Evolutionary conservation across 2,113 vertebrate genomes (phyloP).

Genomic region (Platanista minor): DNA sequence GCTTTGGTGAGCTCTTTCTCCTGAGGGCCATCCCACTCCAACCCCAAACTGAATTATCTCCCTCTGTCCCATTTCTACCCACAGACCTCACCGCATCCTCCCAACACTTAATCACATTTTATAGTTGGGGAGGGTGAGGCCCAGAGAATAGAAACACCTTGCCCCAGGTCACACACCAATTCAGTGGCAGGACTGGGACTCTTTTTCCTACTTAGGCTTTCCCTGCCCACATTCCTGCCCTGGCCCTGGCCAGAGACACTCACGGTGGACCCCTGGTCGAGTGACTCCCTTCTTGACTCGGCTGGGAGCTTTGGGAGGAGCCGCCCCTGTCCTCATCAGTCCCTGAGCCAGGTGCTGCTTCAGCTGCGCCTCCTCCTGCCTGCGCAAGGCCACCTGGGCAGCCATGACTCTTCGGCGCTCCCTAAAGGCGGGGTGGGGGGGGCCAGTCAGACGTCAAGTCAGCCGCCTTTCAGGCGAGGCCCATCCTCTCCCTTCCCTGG

Average conservation of each 20-base stretch:
- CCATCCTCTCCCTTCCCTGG: not conserved
- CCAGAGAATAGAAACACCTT: not conserved
- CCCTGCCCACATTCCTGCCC: not conserved
- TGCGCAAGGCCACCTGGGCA: conserved; percentile 75
- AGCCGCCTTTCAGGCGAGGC: not conserved
- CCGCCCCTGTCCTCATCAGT: not conserved
- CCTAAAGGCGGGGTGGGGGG: conserved; percentile 38
- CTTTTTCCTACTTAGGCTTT: not conserved
- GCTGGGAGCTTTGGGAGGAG: not conserved
- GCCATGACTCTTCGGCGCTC: conserved; percentile 76
- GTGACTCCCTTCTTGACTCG: conserved; percentile 28
- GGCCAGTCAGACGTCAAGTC: not conserved
- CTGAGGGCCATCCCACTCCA: not conserved
- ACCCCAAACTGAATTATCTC: not conserved
- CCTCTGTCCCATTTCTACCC: not conserved
- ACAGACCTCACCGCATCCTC: not conserved
- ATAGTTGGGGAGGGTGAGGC: not conserved
- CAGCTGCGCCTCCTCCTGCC: conserved; percentile 74
- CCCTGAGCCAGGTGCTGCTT: conserved; percentile 63
- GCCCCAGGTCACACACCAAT: not conserved
- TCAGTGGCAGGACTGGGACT: not conserved
- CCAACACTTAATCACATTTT: not conserved
- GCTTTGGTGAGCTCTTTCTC: not conserved
- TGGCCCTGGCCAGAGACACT: not conserved
- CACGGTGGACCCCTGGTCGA: not conserved